Percentiles rank a stretch among this genome's conserved stretches.
These are phyloP conservation scores for Philypnodon macrostomus DNA, from an alignment of 2,797 vertebrate genomes.

Conservation along the genomic window DNA sequence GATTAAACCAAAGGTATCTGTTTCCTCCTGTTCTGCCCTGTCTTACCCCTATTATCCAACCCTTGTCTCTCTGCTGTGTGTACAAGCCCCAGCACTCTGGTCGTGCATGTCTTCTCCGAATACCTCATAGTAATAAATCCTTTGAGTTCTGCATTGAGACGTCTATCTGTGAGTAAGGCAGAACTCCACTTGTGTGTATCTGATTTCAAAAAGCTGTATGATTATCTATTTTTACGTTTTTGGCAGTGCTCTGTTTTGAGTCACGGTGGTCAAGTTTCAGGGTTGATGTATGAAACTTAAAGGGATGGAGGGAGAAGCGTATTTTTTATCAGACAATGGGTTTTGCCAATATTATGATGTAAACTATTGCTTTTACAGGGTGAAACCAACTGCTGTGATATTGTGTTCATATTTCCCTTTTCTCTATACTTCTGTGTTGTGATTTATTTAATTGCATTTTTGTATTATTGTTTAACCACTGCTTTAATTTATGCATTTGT, in stretches of 20 bases:
- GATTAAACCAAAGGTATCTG: slow-evolving; percentile 94
- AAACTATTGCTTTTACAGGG: slow-evolving; percentile 94
- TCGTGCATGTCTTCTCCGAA: slow-evolving; percentile 94
- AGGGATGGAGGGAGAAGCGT: slow-evolving; percentile 79
- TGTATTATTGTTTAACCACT: slow-evolving; percentile 87
- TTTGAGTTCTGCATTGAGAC: slow-evolving; percentile 95
- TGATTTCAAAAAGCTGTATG: slow-evolving; percentile 87
- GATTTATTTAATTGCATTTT: slow-evolving; percentile 93
- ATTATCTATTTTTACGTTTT: slow-evolving; percentile 91
- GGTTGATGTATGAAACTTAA: slow-evolving; percentile 80
- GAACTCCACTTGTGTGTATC: slow-evolving; percentile 91
- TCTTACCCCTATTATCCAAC: slow-evolving; percentile 54
- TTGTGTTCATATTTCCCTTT: slow-evolving; percentile 86
- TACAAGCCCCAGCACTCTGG: slow-evolving; percentile 81
- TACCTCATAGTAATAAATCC: slow-evolving; percentile 99
- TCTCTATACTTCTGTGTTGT: slow-evolving; percentile 87
- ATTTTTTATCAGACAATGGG: slow-evolving; percentile 83
- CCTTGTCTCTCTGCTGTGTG: slow-evolving; percentile 65
- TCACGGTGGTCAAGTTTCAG: slow-evolving; percentile 85
- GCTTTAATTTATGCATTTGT: slow-evolving; percentile 97
- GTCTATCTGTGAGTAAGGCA: slow-evolving; percentile 91
- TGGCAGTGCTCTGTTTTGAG: slow-evolving; percentile 81
- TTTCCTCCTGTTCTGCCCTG: slow-evolving; percentile 67
- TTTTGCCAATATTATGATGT: slow-evolving; percentile 82
- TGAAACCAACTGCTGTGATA: slow-evolving; percentile 96